A percentile compares a stretch with the other conserved stretches of the same genome.
These are phyloP conservation scores for Dromococcyx pavoninus DNA, from an alignment of 2,797 vertebrate species.

Conservation along the genomic window DNA sequence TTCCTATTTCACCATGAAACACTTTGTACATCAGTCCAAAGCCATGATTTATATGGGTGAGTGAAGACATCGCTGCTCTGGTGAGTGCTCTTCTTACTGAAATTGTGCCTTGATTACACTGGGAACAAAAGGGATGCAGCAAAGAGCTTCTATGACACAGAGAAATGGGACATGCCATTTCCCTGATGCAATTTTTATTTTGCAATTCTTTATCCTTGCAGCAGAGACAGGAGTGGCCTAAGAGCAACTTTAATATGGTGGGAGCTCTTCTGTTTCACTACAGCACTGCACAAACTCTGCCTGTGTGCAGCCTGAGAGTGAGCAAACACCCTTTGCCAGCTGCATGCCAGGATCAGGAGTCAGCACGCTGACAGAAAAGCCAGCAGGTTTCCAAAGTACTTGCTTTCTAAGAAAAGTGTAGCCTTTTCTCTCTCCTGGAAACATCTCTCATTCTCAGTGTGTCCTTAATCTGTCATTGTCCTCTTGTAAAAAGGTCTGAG, in stretches of 20 bases:
- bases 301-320: not conserved
- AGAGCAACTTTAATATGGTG: not conserved
- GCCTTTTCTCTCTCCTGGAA: not conserved
- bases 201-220: not conserved
- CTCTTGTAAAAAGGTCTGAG: not conserved
- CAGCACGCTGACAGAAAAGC: not conserved
- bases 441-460: not conserved
- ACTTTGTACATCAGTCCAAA: not conserved
- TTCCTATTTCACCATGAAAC: not conserved
- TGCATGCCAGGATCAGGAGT: not conserved
- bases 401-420: not conserved
- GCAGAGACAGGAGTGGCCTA: not conserved
- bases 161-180: not conserved
- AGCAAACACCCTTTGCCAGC: not conserved
- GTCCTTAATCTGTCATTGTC: not conserved
- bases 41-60: not conserved
- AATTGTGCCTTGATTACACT: not conserved
- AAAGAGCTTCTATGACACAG: not conserved
- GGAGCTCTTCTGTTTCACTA: not conserved
- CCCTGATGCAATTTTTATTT: not conserved
- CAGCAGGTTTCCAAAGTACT: not conserved
- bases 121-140: not conserved
- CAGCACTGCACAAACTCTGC: rapidly evolving
- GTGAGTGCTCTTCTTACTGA: not conserved
- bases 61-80: not conserved